Evolutionary conservation across 1,140 invertebrate genomes (phyloP).

Genomic region (Anoplolepis gracilipes): DNA sequence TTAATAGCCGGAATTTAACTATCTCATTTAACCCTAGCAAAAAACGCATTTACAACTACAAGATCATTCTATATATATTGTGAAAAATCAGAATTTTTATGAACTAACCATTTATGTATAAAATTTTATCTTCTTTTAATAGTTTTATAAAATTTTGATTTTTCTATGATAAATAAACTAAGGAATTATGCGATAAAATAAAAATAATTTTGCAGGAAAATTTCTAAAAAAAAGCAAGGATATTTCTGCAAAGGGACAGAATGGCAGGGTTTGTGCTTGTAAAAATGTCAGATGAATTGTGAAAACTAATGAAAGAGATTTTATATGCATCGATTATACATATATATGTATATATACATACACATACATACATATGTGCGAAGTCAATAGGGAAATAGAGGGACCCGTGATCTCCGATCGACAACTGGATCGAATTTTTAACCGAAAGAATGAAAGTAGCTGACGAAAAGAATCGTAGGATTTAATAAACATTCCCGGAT

Average conservation of each 20-base stretch:
- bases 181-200: not conserved
- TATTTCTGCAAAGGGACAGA: not conserved
- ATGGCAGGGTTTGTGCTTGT: not conserved
- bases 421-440: conserved; percentile 51
- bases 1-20: conserved; percentile 11
- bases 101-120: not conserved
- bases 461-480: conserved; percentile 71
- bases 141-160: not conserved
- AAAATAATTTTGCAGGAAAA: not conserved
- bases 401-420: conserved; percentile 12
- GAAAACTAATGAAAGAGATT: conserved; percentile 34
- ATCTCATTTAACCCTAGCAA: not conserved
- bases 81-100: not conserved
- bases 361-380: not conserved
- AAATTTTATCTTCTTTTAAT: not conserved
- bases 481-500: conserved; percentile 75
- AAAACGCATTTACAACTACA: not conserved
- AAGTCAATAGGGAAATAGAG: conserved; percentile 7
- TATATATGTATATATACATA: not conserved
- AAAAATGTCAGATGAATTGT: conserved; percentile 21
- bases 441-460: conserved; percentile 52
- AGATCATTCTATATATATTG: not conserved
- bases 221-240: not conserved
- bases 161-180: not conserved
- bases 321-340: conserved; percentile 19